Evolutionary conservation across 2,113 vertebrate species (phyloP).

Genomic region (Ctenodactylus gundi): DNA sequence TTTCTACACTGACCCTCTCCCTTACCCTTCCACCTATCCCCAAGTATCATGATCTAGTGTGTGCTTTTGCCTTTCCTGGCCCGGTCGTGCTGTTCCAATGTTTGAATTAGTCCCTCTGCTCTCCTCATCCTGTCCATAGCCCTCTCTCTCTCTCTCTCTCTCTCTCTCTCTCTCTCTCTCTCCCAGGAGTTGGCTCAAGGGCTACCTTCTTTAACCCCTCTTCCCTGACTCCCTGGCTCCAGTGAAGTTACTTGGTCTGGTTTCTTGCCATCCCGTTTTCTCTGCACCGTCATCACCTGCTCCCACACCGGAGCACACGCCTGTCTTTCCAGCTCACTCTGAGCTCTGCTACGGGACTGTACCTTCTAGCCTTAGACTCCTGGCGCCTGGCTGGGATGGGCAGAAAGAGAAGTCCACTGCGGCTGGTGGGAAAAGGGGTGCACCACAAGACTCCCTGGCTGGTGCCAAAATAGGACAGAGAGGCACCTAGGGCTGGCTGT

Average conservation of each 20-base stretch:
- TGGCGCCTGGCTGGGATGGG: too few species aligned
- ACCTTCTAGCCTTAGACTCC: background rate
- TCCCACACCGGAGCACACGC: rapidly evolving
- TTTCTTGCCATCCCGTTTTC: rapidly evolving
- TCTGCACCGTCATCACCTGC: rapidly evolving
- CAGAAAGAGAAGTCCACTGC: rapidly evolving
- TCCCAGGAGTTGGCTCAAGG: too few species aligned
- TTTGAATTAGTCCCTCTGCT: too few species aligned
- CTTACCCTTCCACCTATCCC: too few species aligned
- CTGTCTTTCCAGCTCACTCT: background rate
- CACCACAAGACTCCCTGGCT: too few species aligned
- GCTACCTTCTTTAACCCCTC: rapidly evolving
- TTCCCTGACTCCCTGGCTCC: too few species aligned
- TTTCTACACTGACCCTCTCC: background rate
- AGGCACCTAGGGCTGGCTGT: rapidly evolving
- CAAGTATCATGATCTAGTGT: rapidly evolving
- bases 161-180: background rate
- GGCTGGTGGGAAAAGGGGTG: rapidly evolving
- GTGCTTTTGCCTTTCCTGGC: background rate
- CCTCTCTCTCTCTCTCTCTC: background rate
- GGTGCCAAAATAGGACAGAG: rapidly evolving
- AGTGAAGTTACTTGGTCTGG: too few species aligned
- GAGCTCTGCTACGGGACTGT: background rate
- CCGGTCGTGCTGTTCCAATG: background rate
- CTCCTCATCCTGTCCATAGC: rapidly evolving